Conservation (phyloP, 2,797 vertebrate species). For the Pseudochromis fuscus region DNA sequence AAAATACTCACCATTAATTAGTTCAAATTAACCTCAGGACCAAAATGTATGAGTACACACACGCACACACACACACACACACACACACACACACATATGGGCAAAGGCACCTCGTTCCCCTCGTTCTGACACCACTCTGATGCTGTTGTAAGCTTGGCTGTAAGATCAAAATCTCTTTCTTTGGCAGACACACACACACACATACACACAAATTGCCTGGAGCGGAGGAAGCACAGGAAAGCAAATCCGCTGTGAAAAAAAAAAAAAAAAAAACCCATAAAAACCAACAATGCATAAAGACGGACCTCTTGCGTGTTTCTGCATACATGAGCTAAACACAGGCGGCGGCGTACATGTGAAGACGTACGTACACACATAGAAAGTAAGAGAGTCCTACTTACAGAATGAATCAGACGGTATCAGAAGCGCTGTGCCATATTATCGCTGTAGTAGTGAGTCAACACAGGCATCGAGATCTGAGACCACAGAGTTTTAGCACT, state of each 20-base stretch:
- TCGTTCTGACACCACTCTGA: constrained; percentile 75
- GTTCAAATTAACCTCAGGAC: constrained; percentile 82
- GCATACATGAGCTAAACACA: constrained; percentile 52
- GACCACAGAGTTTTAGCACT: constrained; percentile 63
- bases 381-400: constrained; percentile 78
- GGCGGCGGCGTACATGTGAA: constrained; percentile 44
- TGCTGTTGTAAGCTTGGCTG: constrained; percentile 80
- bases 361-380: constrained; percentile 22
- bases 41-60: constrained; percentile 55
- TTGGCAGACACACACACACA: constrained; percentile 62
- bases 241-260: constrained; percentile 72
- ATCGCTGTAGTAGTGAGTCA: constrained; percentile 71
- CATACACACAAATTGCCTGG: constrained; percentile 59
- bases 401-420: constrained; percentile 84
- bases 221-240: constrained; percentile 75
- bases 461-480: constrained; percentile 67
- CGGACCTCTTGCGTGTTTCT: constrained; percentile 40
- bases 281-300: constrained; percentile 72
- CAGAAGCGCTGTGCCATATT: constrained; percentile 77
- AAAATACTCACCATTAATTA: constrained; percentile 78
- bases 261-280: too few species aligned
- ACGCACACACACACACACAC: constrained; percentile 34
- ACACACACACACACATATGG: constrained; percentile 30
- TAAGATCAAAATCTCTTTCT: constrained; percentile 79
- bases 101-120: constrained; percentile 55